Evolutionary conservation across 30 jellyfish, hydroid and myxozoan genomes (phyloP), one percentile per base, ranked within the genome.

Genomic region (Hydractinia echinata): DNA sequence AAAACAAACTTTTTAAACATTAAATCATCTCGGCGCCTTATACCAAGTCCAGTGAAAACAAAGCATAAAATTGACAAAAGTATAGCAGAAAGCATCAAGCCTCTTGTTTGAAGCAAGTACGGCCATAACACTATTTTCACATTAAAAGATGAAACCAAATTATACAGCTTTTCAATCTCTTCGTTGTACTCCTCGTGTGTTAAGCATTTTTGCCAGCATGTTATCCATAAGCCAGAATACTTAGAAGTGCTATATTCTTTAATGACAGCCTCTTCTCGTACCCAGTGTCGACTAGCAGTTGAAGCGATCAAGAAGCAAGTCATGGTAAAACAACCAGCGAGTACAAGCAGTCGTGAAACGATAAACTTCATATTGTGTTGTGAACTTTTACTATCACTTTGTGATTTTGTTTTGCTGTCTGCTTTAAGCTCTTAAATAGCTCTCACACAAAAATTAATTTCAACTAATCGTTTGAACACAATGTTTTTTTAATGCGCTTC

Each of bases 291-390:
- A 13, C 74, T 64, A 51, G 18, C 74, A 6, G 74, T 64, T 64
- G 74, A 64, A 64, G 74, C 74, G 18, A 64, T 13, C 74, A 64
- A 64, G 19, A 64, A 64, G 18, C 74, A 64, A 7, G 74, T 64
- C 51, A 64, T 64, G 9, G 39, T 51, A 64, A 64, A 6, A 13
- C 18, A 64, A 64, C 9, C 39, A 9, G 39, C 74, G 18, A 64
- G 39, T 7, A 64, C 39, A 13, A 64, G 4, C 8, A 64, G 19
- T 64, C 74, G 9, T 51, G 39, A 13, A 64, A 6, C 51, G 74
- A 13, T 51, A 64, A 64, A n/a, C 10, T 64, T 64, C 74, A 64
- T 64, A 30, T 30, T 30, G 44, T 30, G 44, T 30, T 30, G 44
- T 30, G 44, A 30, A 30, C 44, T 30, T 30, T 30, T 30, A 30